Evolutionary conservation across 2,113 vertebrate species (phyloP).

Genomic region (Nesogale talazaci): DNA sequence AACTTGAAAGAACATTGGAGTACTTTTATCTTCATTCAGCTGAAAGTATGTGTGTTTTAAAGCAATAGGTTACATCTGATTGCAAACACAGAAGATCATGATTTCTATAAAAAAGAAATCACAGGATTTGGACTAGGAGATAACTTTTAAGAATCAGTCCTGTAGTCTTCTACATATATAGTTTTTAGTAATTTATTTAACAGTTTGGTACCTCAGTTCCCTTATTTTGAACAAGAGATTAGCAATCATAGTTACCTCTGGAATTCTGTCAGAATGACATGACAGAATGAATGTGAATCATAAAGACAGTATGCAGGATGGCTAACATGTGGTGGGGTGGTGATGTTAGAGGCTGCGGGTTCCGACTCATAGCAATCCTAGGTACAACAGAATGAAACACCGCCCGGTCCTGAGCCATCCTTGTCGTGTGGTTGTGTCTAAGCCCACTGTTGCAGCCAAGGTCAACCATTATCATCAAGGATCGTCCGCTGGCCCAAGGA

Average conservation of each 20-base stretch:
- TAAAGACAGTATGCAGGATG: background rate
- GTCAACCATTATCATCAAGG: too few species aligned
- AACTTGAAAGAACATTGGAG: constrained; percentile 11
- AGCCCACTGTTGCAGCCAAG: too few species aligned
- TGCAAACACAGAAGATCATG: too few species aligned
- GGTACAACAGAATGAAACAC: too few species aligned
- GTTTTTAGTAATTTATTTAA: background rate
- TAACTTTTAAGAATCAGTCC: constrained; percentile 11
- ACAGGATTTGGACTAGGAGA: constrained; percentile 7
- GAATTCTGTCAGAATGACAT: background rate
- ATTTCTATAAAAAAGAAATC: constrained; percentile 33
- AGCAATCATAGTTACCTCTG: background rate
- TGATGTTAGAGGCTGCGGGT: too few species aligned
- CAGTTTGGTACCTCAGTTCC: background rate
- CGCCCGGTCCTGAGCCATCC: too few species aligned
- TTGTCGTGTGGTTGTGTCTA: too few species aligned
- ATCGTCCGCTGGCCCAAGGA: too few species aligned
- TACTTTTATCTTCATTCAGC: constrained; percentile 29
- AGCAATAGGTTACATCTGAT: constrained; percentile 39
- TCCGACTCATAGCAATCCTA: too few species aligned
- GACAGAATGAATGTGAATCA: background rate
- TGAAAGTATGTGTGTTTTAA: constrained; percentile 10
- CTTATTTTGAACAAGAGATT: constrained; percentile 19
- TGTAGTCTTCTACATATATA: background rate
- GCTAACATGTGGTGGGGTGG: background rate